Evolutionary conservation across 35 echinoderm and acorn worm species (phyloP).

Genomic region (Ophioderma brevispina): DNA sequence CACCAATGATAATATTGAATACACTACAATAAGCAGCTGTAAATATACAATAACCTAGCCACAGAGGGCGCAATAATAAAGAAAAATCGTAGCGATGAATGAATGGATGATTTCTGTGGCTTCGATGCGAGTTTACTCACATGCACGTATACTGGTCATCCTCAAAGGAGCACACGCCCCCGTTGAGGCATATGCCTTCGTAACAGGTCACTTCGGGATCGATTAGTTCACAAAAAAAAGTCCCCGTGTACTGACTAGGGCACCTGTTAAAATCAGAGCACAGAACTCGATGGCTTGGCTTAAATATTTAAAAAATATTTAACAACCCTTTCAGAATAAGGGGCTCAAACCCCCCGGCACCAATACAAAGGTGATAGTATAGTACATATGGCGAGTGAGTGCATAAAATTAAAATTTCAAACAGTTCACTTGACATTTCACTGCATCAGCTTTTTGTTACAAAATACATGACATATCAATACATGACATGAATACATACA

Average conservation of each 20-base stretch:
- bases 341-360: too few relatives aligned
- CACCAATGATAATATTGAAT: not conserved
- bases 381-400: too few relatives aligned
- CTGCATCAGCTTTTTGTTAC: too few relatives aligned
- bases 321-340: too few relatives aligned
- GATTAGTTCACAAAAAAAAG: not conserved
- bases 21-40: not conserved
- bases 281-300: constrained; percentile 5
- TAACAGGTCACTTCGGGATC: constrained; percentile 2
- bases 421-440: too few relatives aligned
- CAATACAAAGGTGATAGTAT: too few relatives aligned
- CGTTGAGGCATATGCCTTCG: not conserved
- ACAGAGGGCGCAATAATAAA: constrained; percentile 4
- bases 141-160: not conserved
- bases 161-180: not conserved
- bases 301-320: not conserved
- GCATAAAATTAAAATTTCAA: too few relatives aligned
- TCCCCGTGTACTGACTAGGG: not conserved
- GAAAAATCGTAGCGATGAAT: not conserved
- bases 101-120: not conserved
- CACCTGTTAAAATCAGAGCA: not conserved
- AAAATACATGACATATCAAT: too few relatives aligned
- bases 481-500: too few relatives aligned
- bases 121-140: not conserved
- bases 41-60: not conserved